These are phyloP conservation scores for Pheosia tremula DNA, from an alignment of 2,888 invertebrate genomes.

Conservation along the genomic window DNA sequence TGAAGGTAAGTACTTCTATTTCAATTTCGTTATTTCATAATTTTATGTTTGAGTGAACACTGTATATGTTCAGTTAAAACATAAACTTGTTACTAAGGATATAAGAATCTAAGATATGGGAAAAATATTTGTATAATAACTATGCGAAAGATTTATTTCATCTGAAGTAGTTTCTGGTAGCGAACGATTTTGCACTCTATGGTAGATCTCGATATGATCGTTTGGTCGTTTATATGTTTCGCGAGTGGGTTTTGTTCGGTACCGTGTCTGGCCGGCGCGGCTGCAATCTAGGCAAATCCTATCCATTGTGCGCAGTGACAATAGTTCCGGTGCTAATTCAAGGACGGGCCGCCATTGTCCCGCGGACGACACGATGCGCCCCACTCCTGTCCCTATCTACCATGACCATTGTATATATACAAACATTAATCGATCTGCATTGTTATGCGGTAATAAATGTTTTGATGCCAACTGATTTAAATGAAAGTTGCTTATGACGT, in stretches of 20 bases:
- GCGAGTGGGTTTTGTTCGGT: conserved; percentile 52
- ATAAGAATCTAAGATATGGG: conserved; percentile 13
- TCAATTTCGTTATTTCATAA: conserved; percentile 14
- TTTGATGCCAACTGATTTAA: conserved; percentile 24
- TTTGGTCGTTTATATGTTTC: conserved; percentile 41
- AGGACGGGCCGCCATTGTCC: conserved; percentile 73
- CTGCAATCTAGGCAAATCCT: conserved; percentile 71
- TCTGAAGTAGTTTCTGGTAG: not conserved
- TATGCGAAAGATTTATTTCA: conserved; percentile 13
- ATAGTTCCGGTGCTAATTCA: conserved; percentile 79
- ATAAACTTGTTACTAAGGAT: conserved; percentile 8
- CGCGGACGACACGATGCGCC: conserved; percentile 41
- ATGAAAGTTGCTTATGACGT: conserved; percentile 6
- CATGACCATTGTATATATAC: conserved; percentile 31
- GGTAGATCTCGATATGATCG: conserved; percentile 33
- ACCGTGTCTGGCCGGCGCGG: conserved; percentile 58
- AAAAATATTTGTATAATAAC: conserved; percentile 10
- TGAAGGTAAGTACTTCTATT: conserved; percentile 22
- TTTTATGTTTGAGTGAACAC: conserved; percentile 12
- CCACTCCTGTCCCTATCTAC: conserved; percentile 40
- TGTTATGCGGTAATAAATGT: conserved; percentile 32
- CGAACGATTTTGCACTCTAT: not conserved
- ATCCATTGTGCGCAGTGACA: conserved; percentile 75
- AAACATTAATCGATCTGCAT: conserved; percentile 37
- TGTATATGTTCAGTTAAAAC: conserved; percentile 1